phyloP scores from a whole-genome alignment of 2,113 vertebrate genomes.

The Seriola rivoliana region DNA sequence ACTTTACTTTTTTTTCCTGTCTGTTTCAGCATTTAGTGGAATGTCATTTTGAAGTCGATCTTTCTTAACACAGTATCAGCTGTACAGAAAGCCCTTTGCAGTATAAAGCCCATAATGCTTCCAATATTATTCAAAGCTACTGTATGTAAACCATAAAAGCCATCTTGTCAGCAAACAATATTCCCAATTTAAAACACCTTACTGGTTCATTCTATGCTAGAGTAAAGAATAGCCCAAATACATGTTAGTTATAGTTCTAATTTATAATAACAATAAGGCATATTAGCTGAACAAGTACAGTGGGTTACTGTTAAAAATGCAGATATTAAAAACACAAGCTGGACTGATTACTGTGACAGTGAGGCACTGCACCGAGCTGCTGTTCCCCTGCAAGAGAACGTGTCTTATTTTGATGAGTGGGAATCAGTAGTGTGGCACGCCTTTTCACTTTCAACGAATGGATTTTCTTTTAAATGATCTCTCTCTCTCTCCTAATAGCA shows the following conservation, averaged over 20 bases:
- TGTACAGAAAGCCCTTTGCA: constrained; percentile 33
- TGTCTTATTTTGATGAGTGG: constrained; percentile 19
- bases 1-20: neutral
- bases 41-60: constrained; percentile 53
- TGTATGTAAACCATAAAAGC: constrained; percentile 41
- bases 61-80: constrained; percentile 18
- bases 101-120: constrained; percentile 17
- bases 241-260: constrained; percentile 20
- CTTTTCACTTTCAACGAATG: constrained; percentile 7
- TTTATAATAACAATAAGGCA: constrained; percentile 12
- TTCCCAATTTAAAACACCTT: constrained; percentile 9
- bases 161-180: constrained; percentile 26
- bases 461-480: neutral
- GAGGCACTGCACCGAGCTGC: neutral
- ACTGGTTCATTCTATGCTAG: constrained; percentile 6
- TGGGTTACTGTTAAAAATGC: constrained; percentile 49
- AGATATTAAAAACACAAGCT: constrained; percentile 43
- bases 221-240: constrained; percentile 11
- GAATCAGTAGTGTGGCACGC: constrained; percentile 58
- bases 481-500: neutral
- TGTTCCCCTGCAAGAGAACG: neutral
- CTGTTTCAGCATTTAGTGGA: constrained; percentile 61
- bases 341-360: constrained; percentile 9
- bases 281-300: constrained; percentile 37
- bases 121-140: constrained; percentile 6